These are phyloP conservation scores for Goniozus legneri DNA, from an alignment of 1,140 invertebrate species.

Conservation along the genomic window DNA sequence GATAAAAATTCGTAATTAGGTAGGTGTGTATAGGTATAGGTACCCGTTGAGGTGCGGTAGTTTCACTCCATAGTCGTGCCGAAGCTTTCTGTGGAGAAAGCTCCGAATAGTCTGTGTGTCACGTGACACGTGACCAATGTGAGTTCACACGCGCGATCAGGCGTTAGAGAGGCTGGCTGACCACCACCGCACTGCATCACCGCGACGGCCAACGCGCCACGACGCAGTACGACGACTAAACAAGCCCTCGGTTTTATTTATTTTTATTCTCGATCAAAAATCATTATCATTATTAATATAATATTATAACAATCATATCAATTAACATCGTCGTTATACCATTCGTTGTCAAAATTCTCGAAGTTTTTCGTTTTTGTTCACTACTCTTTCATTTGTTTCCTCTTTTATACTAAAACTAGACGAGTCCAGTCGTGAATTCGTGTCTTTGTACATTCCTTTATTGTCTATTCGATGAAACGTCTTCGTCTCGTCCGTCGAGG, in stretches of 20 bases:
- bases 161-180: slow-evolving; percentile 43
- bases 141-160: slow-evolving; percentile 41
- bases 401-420: no score
- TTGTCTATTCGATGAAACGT: no score
- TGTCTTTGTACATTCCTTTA: no score
- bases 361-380: no score
- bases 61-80: slow-evolving; percentile 50
- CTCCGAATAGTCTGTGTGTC: slow-evolving; percentile 43
- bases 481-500: no score
- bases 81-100: slow-evolving; percentile 47
- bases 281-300: no score
- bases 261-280: no score
- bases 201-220: slow-evolving; percentile 49
- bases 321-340: no score
- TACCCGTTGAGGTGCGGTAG: slow-evolving; percentile 51
- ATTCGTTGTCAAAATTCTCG: no score
- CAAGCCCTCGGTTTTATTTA: slow-evolving; percentile 41
- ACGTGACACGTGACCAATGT: slow-evolving; percentile 47
- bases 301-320: no score
- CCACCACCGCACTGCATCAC: slow-evolving; percentile 55
- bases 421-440: no score
- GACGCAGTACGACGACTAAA: slow-evolving; percentile 55
- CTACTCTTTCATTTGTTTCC: no score
- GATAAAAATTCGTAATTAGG: slow-evolving; percentile 36
- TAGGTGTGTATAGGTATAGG: slow-evolving; percentile 50